Base-by-base conservation (phyloP, 2,888 invertebrate genomes). In the Drosophila borealis region DNA sequence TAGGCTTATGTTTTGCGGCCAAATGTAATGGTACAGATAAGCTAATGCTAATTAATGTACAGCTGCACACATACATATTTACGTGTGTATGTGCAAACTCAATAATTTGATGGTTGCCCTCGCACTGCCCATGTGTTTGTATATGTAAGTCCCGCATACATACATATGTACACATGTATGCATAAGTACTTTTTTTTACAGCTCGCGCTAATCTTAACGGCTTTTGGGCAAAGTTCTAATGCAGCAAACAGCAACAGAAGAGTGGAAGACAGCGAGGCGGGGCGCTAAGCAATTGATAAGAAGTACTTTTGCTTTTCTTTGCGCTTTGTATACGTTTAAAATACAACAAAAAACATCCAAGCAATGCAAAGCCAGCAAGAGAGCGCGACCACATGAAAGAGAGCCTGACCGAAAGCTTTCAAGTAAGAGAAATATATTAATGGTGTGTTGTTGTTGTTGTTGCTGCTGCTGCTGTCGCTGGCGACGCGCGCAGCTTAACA, bases 251-350 rank as follows among this genome's bases (percentile, higher is more conserved):
- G 25, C 19, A 56, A 5, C 33, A 19, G 39, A 25, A 33, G 6
- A 2, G 50, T 41, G 6, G 42, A n/a, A 49, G 53, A 25, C 2
- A 25, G 36, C 5, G 54, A 4, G 17, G 61, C n/a, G 36, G 11
- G 33, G 41, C 48, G 51, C 42, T 66, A 49, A 41, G 48, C 63
- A 56, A 74, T 70, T 83, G 82, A 83, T 83, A 83, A 83, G 88
- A 78, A 84, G n/a, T 64, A 89, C 83, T 84, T 88, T 84, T 89
- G 88, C 79, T 84, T 83, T 83, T 68, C 69, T 56, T 74, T 72
- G 53, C 68, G 64, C 33, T 55, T 57, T 70, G 54, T 69, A 55
- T 74, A 78, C 67, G 53, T 56, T 60, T 61, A 25, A 13, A 36
- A 55, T 48, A 39, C 49, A 36, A 50, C n/a, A 53, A 50, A 48